Evolutionary conservation across 2,888 invertebrate species (phyloP).

Genomic region (Ganaspis brasiliensis): DNA sequence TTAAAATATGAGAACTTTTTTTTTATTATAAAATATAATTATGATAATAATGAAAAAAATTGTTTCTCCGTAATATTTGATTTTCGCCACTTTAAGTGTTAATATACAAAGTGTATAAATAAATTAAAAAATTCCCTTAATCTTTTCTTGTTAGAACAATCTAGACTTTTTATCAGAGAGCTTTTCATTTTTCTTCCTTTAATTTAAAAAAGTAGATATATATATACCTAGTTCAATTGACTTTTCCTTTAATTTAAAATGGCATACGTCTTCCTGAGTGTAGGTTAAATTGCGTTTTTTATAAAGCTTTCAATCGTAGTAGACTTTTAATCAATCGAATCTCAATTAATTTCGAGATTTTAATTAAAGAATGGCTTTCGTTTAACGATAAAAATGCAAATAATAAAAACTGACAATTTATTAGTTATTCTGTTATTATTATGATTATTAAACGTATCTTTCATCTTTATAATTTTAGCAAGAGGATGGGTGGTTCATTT

Average conservation of each 20-base stretch:
- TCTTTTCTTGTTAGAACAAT: no score
- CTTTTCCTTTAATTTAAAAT: slow-evolving; percentile 17
- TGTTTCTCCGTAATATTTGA: no score
- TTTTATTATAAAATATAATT: no score
- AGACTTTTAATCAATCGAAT: neutral
- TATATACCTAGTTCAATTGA: slow-evolving; percentile 2
- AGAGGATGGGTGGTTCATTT: slow-evolving; percentile 68
- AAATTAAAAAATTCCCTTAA: no score
- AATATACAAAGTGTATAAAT: no score
- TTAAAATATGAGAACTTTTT: no score
- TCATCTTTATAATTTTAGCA: slow-evolving; percentile 50
- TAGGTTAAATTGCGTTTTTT: neutral
- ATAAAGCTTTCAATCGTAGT: neutral
- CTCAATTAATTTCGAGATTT: slow-evolving; percentile 24
- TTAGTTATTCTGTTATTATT: neutral
- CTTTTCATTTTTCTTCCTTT: no score
- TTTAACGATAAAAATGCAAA: neutral
- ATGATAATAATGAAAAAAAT: no score
- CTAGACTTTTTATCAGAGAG: no score
- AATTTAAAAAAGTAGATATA: slow-evolving; percentile 12
- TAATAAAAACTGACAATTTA: no score
- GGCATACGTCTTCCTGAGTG: neutral
- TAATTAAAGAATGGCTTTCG: neutral
- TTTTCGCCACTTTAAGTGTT: no score
- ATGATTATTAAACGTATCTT: neutral